phyloP scores from a whole-genome alignment of 2,797 vertebrate genomes.

The Enteromius radiatus region DNA sequence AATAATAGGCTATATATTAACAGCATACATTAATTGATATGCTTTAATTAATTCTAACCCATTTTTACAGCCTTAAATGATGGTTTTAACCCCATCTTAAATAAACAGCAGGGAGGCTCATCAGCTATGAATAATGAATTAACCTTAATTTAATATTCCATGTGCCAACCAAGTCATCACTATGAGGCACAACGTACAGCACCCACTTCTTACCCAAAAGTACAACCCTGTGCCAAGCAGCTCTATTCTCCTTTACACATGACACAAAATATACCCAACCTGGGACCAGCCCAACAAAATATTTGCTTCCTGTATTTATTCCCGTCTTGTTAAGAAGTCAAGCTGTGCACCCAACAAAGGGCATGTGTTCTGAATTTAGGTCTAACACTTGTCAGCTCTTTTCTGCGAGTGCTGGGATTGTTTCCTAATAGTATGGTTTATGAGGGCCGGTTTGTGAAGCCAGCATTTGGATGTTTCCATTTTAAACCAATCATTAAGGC shows the following conservation, averaged over 20 bases:
- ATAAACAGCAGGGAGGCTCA: slow-evolving; percentile 4
- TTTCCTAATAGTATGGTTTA: slow-evolving; percentile 76
- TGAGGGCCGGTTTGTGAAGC: slow-evolving; percentile 69
- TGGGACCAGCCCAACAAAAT: slow-evolving; percentile 2
- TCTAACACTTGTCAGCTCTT: slow-evolving; percentile 77
- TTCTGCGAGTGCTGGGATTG: slow-evolving; percentile 65
- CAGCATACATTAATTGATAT: background rate
- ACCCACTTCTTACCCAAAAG: background rate
- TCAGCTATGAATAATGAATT: slow-evolving; percentile 16
- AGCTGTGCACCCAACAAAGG: slow-evolving; percentile 45
- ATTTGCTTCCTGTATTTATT: slow-evolving; percentile 43
- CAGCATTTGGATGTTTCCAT: slow-evolving; percentile 75
- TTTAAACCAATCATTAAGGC: slow-evolving; percentile 74
- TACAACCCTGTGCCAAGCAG: background rate
- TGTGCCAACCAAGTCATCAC: background rate
- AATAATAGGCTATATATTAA: background rate
- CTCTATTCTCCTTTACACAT: background rate
- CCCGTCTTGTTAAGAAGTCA: slow-evolving; percentile 48
- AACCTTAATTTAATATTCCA: background rate
- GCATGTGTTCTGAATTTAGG: slow-evolving; percentile 72
- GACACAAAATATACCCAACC: background rate
- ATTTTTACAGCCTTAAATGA: background rate
- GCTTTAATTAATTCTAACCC: background rate
- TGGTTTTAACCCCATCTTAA: background rate
- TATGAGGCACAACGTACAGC: background rate